Evolutionary conservation across 2,113 vertebrate genomes (phyloP), one percentile per base, ranked within the genome.

Genomic region (Carassius carassius): DNA sequence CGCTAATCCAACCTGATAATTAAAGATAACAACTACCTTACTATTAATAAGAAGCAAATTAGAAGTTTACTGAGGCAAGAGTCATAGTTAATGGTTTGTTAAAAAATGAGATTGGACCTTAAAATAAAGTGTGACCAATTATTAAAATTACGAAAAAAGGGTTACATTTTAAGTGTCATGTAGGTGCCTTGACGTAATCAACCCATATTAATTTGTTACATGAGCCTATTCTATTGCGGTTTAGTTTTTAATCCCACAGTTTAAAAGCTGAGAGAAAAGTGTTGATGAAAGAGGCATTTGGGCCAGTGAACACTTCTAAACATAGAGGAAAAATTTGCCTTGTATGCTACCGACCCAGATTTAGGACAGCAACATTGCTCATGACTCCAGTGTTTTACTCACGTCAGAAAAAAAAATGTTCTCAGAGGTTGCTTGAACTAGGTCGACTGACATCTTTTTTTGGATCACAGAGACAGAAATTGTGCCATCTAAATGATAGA

Each of bases 301-400:
- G 44, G 74, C 47, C 73, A 51, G 23, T 54, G 21, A 86, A 44
- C 9, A 14, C 49, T 83, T 19, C n/a, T 69, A n/a, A 73, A 72
- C 49, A 75, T 74, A 3, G 47, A 11, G 77, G 49, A 92, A 92
- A 94, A 47, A 92, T 93, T 91, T 90, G 93, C 93, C 90, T 92
- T 88, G 89, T 84, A 91, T 89, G 91, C 91, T 92, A 88, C 89
- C 84, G n/a, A 80, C 62, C 90, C 93, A 93, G 92, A 94, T 94
- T 94, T 94, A 94, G 93, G 93, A 92, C 92, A 93, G 92, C 92
- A 90, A 93, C 92, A 94, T 93, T 92, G 92, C 93, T 94, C 93
- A 93, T 91, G 92, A 92, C 91, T 94, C 92, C 92, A 92, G 92
- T 92, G 92, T 92, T 93, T 94, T 93, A 93, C 92, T 92, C 87